Evolutionary conservation across 2,888 invertebrate genomes (phyloP).

Genomic region (Oligia latruncula): DNA sequence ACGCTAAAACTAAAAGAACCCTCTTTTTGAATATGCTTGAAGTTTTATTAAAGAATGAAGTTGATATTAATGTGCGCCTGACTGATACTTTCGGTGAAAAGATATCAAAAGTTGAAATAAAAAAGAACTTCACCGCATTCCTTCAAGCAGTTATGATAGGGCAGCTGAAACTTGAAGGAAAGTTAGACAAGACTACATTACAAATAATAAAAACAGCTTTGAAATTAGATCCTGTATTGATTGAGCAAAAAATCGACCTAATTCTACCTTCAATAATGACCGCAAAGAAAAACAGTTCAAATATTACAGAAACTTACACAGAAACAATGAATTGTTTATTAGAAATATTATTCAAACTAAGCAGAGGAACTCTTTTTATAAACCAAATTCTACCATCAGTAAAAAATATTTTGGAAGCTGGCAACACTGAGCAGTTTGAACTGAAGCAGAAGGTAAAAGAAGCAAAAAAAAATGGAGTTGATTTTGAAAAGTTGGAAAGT

Average conservation of each 20-base stretch:
- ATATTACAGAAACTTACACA: conserved; percentile 73
- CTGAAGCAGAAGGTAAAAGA: conserved; percentile 75
- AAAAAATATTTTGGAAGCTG: conserved; percentile 78
- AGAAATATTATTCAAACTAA: conserved; percentile 85
- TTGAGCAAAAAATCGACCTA: conserved; percentile 81
- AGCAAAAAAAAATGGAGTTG: conserved; percentile 63
- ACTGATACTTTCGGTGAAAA: conserved; percentile 84
- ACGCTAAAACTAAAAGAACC: conserved; percentile 79
- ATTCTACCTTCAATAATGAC: conserved; percentile 84
- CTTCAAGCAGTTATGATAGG: conserved; percentile 83
- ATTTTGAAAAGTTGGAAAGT: conserved; percentile 74
- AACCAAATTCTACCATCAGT: conserved; percentile 82
- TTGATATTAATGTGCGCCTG: conserved; percentile 82
- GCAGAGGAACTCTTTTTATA: conserved; percentile 82
- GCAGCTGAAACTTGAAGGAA: conserved; percentile 82
- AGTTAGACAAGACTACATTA: conserved; percentile 80
- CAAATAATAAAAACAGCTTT: conserved; percentile 82
- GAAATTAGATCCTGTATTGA: conserved; percentile 82
- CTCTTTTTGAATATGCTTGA: conserved; percentile 84
- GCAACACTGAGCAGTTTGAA: conserved; percentile 82
- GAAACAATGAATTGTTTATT: conserved; percentile 82
- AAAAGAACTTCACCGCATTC: conserved; percentile 82
- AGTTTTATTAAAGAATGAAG: conserved; percentile 78
- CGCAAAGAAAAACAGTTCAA: conserved; percentile 76
- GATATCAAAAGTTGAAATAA: conserved; percentile 81